These are phyloP conservation scores for Microtus pennsylvanicus DNA, from an alignment of 2,113 vertebrate genomes.

Conservation along the genomic window DNA sequence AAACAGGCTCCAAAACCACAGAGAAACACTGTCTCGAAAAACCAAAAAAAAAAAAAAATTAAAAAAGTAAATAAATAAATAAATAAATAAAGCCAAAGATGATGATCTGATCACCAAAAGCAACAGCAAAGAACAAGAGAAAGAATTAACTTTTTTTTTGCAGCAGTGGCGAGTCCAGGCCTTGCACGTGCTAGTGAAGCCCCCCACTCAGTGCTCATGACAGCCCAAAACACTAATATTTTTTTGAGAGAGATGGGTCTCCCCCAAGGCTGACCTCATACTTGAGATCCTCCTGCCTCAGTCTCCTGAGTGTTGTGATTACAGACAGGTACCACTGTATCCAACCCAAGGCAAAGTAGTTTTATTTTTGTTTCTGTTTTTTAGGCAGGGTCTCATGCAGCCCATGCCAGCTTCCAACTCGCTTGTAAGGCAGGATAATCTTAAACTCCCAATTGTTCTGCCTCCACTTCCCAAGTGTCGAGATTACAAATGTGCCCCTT, in stretches of 20 bases:
- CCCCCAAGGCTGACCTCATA: not conserved
- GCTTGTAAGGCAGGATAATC: not conserved
- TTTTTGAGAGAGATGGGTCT: not conserved
- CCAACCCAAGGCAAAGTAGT: not conserved
- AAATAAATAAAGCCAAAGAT: not conserved
- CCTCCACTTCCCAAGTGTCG: not conserved
- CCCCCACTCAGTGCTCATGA: not conserved
- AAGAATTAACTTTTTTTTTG: not conserved
- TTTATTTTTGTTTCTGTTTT: not conserved
- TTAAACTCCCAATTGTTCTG: not conserved
- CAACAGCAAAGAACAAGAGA: not conserved
- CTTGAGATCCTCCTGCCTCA: not conserved
- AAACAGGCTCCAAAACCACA: too few species aligned
- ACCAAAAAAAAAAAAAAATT: not conserved
- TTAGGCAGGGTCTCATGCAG: not conserved
- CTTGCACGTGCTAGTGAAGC: not conserved
- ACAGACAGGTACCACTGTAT: not conserved
- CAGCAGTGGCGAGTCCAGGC: not conserved
- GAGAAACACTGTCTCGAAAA: too few species aligned
- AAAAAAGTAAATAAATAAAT: not conserved
- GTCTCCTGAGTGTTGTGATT: not conserved
- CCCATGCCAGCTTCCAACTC: not conserved
- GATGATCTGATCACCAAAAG: not conserved
- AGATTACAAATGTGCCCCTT: not conserved
- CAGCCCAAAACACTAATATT: not conserved